Evolutionary conservation across 2,888 invertebrate species (phyloP).

Genomic region (Agonopterix subpropinquella): DNA sequence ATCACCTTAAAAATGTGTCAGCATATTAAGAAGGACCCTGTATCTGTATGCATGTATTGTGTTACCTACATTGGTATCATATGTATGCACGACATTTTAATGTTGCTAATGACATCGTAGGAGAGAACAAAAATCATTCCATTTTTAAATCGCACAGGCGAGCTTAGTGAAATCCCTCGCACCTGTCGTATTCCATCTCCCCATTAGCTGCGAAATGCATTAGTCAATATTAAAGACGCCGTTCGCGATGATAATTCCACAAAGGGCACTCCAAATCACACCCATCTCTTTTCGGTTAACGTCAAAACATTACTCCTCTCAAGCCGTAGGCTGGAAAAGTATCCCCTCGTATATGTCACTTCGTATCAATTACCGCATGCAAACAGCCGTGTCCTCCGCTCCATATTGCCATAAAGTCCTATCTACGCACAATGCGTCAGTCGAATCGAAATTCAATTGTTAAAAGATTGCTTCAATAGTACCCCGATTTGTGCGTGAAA

Average conservation of each 20-base stretch:
- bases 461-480: constrained; percentile 70
- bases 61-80: too few relatives aligned
- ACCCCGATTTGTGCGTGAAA: constrained; percentile 41
- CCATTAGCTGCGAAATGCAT: constrained; percentile 71
- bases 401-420: constrained; percentile 47
- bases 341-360: constrained; percentile 70
- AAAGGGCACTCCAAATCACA: constrained; percentile 76
- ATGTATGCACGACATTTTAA: too few relatives aligned
- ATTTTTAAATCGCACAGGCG: constrained; percentile 12
- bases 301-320: constrained; percentile 70
- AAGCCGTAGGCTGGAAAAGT: constrained; percentile 58
- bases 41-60: too few relatives aligned
- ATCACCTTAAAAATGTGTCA: too few relatives aligned
- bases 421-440: constrained; percentile 51
- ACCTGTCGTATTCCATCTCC: constrained; percentile 65
- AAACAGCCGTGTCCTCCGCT: constrained; percentile 57
- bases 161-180: constrained; percentile 45
- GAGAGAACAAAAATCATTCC: constrained; percentile 1
- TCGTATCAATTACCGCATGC: constrained; percentile 75
- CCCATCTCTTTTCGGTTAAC: constrained; percentile 70
- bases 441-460: constrained; percentile 71
- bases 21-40: too few relatives aligned
- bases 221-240: constrained; percentile 74
- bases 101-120: too few relatives aligned
- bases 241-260: constrained; percentile 72